phyloP scores from a whole-genome alignment of 1,140 invertebrate genomes.

The Bombus confusus region DNA sequence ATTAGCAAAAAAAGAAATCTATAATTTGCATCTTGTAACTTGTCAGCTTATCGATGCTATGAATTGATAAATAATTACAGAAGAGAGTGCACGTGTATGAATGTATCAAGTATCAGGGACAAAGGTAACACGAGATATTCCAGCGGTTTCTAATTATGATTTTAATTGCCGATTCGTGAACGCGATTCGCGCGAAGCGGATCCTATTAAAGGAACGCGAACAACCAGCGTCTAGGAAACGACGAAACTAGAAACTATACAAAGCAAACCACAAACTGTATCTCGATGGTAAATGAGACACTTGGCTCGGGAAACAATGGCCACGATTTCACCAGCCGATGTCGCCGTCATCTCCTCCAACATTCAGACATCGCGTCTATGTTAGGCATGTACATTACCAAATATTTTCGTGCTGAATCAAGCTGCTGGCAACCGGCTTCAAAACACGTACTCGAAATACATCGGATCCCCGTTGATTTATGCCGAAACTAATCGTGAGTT shows the following conservation, averaged over 20 bases:
- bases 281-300: background rate
- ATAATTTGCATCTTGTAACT: too few species aligned
- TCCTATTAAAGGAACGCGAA: background rate
- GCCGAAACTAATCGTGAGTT: conserved; percentile 34
- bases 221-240: background rate
- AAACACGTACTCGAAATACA: conserved; percentile 42
- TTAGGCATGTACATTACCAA: conserved; percentile 3
- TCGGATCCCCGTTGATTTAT: conserved; percentile 38
- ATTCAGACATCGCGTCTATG: conserved; percentile 24
- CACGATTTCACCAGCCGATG: conserved; percentile 4
- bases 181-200: background rate
- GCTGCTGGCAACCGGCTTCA: conserved; percentile 24
- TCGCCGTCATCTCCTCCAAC: background rate
- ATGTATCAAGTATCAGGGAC: too few species aligned
- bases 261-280: background rate
- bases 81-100: too few species aligned
- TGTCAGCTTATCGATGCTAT: too few species aligned
- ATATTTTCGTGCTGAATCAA: conserved; percentile 38
- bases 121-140: background rate
- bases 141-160: background rate
- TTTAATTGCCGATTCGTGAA: conserved; percentile 1
- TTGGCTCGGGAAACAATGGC: conserved; percentile 16
- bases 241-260: background rate
- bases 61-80: background rate
- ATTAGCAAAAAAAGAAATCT: too few species aligned